Percentiles rank a stretch among this genome's conserved stretches.
These are phyloP conservation scores for Marasmarcha lunaedactyla DNA, from an alignment of 2,888 invertebrate species.

Conservation along the genomic window DNA sequence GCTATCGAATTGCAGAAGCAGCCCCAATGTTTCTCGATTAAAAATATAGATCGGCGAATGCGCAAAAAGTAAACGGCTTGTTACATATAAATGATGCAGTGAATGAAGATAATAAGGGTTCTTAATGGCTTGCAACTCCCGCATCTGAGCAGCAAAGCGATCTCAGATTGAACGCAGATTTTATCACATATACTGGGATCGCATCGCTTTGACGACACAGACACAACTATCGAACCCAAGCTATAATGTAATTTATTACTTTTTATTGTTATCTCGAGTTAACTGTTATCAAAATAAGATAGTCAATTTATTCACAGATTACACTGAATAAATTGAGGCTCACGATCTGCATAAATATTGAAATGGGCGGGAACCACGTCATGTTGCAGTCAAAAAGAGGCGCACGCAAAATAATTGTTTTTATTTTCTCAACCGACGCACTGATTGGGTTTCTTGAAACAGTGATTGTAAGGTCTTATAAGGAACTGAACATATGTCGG, in stretches of 20 bases:
- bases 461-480: conserved; percentile 9
- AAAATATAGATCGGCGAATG: conserved; percentile 7
- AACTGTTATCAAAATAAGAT: conserved; percentile 25
- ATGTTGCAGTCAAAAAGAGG: conserved; percentile 40
- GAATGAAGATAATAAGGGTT: conserved; percentile 38
- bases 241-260: conserved; percentile 7
- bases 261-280: conserved; percentile 14
- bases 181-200: neutral
- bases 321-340: conserved; percentile 25
- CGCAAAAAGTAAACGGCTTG: conserved; percentile 23
- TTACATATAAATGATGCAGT: conserved; percentile 34
- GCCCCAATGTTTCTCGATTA: neutral
- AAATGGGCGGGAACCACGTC: conserved; percentile 42
- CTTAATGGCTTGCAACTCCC: conserved; percentile 34
- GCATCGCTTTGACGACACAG: conserved; percentile 22
- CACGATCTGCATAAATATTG: conserved; percentile 54
- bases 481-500: conserved; percentile 25
- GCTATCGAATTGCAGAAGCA: neutral
- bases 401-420: conserved; percentile 22
- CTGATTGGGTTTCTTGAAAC: conserved; percentile 13
- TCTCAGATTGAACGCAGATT: too few species aligned
- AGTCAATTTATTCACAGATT: conserved; percentile 20
- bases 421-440: conserved; percentile 11
- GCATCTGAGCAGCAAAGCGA: conserved; percentile 21
- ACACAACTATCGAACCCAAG: conserved; percentile 28